Percentiles rank a stretch among this genome's conserved stretches.
phyloP scores from a whole-genome alignment of 2,113 vertebrate species.

The Illadopsis cleaveri region DNA sequence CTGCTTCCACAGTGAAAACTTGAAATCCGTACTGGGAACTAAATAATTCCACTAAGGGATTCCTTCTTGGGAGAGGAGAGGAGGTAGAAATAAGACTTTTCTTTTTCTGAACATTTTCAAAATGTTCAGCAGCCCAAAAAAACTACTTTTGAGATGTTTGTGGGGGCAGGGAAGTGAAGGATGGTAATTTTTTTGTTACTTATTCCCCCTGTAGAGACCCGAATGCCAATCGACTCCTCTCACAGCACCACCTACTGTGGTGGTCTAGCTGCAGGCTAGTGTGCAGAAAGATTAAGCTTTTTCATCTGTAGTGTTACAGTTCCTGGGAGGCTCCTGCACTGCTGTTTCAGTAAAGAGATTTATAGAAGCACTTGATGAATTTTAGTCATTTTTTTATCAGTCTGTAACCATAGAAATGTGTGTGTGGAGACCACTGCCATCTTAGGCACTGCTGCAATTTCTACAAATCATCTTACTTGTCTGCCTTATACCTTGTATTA shows the following conservation, averaged over 20 bases:
- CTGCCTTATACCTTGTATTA: not conserved
- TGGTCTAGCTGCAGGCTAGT: constrained; percentile 33
- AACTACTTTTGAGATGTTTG: not conserved
- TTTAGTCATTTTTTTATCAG: constrained; percentile 37
- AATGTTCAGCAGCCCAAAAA: not conserved
- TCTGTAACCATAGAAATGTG: not conserved
- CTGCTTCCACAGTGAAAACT: not conserved
- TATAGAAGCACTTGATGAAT: constrained; percentile 12
- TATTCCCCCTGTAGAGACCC: not conserved
- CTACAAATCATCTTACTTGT: not conserved
- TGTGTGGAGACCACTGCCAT: not conserved
- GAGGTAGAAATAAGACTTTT: not conserved
- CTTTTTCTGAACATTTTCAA: not conserved
- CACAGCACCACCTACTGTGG: constrained; percentile 30
- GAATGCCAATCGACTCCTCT: not conserved
- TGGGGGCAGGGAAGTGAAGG: not conserved
- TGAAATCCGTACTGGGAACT: not conserved
- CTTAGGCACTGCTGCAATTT: not conserved
- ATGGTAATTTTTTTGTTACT: constrained; percentile 21
- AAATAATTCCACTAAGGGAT: not conserved
- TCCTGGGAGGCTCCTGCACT: not conserved
- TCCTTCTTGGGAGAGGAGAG: not conserved
- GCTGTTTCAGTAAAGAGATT: constrained; percentile 29
- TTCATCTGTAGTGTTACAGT: not conserved
- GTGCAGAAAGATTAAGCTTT: constrained; percentile 36